A percentile compares a stretch with the other conserved stretches of the same genome.
Conservation (phyloP, 64 coral and sea anemone species). For the Pocillopora damicornis region DNA sequence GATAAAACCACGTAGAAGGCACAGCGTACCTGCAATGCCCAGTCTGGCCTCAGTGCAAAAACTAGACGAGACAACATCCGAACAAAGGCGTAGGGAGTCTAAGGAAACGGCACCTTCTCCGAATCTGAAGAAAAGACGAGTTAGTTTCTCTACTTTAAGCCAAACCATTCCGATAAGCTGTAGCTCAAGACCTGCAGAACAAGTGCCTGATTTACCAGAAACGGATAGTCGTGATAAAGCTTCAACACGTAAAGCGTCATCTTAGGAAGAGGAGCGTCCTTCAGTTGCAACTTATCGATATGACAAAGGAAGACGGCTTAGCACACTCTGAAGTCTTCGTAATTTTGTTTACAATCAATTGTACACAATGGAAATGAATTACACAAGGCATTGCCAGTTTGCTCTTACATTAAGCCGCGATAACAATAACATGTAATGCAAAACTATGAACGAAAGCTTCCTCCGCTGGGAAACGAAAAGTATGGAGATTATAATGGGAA, state of each 20-base stretch:
- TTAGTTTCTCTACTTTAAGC: constrained; percentile 15
- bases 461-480: no score
- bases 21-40: neutral
- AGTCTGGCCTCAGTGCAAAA: neutral
- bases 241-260: neutral
- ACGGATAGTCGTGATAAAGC: neutral
- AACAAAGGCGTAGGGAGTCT: neutral
- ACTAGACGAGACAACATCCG: neutral
- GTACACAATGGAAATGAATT: no score
- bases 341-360: no score
- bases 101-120: neutral
- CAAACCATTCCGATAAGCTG: neutral
- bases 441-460: no score
- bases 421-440: no score
- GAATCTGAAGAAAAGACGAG: neutral
- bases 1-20: neutral
- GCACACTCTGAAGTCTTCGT: no score
- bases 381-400: no score
- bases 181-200: neutral
- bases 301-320: no score
- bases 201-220: neutral
- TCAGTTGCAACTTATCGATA: no score
- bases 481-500: no score
- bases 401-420: no score
- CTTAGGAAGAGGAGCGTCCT: no score